A percentile compares a stretch with the other conserved stretches of the same genome.
phyloP scores from a whole-genome alignment of 2,797 vertebrate species.

The Hypotaenidia philippensis region DNA sequence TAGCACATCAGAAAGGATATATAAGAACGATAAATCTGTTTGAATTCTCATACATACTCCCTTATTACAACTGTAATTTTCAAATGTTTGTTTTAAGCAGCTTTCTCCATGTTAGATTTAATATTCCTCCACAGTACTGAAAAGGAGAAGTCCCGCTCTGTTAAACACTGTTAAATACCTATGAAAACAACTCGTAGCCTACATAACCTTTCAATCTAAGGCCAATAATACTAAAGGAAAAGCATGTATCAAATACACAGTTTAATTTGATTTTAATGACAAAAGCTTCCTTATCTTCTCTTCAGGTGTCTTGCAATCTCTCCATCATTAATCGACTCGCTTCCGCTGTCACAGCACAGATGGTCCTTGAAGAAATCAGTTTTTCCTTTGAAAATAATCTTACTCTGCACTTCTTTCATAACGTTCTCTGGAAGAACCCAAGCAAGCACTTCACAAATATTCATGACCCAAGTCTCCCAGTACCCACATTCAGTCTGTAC shows the following conservation, averaged over 20 bases:
- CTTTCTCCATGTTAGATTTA: neutral
- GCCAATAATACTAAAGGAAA: neutral
- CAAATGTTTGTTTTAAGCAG: neutral
- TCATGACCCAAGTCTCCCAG: neutral
- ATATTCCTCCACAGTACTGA: neutral
- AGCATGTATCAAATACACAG: neutral
- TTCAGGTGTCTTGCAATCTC: neutral
- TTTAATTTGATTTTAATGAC: neutral
- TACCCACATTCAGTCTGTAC: neutral
- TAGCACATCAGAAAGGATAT: neutral
- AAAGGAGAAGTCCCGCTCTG: neutral
- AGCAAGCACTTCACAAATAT: neutral
- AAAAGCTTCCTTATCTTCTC: neutral
- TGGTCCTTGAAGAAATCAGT: neutral
- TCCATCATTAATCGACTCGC: neutral
- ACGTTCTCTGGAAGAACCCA: neutral
- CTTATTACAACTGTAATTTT: neutral
- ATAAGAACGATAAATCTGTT: neutral
- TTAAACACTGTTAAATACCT: neutral
- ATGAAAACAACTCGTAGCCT: neutral
- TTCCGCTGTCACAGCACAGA: neutral
- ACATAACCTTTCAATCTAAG: neutral
- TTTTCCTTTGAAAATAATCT: conserved; percentile 3
- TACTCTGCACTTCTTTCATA: neutral
- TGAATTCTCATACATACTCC: neutral